Evolutionary conservation across 2,888 invertebrate species (phyloP), one percentile per base, ranked within the genome.

Genomic region (Eulithis testata): DNA sequence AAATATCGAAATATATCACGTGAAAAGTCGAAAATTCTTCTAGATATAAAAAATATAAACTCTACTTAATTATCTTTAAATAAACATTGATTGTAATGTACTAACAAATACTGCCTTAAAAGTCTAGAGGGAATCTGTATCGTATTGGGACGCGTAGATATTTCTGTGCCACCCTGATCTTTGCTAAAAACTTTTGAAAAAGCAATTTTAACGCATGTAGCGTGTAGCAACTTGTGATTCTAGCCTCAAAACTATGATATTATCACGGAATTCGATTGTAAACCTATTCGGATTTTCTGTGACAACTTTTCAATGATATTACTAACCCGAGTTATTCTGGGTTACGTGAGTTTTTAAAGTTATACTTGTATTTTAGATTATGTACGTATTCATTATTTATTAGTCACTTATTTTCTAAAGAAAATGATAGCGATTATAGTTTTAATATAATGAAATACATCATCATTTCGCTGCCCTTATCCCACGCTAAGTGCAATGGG

Each of bases 211-310:
- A 27, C 31, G 56, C 54, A 31, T 53, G 27, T 62, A 55, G 54
- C 51, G 59, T 58, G 52, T 58, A 53, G 52, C 21, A 45, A 43
- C 27, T 43, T 63, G 66, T 66, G 66, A 63, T 63, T 55, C 31
- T 63, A 60, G 37, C 60, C 66, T 60, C 66, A 56, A 65, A 43
- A 56, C 14, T 14, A 49, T 21, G 49, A 40, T 49, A 21, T 21
- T 49, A 49, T 49, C 49, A 49, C 40, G 49, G 21, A 21, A 49
- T 9, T 11, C 9, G 9, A 40, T 47, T 47, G 8, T 47, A 8
- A 14, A 47, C 14, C 12, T 3, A 47, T 14, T 14, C 14, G 21
- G 21, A 21, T 21, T 21, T 21, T 21, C 21, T 21, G 21, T 21
- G 21, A 21, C 21, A 21, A 21, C 21, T 21, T 21, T n/a, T 45